Evolutionary conservation across 2,888 invertebrate species (phyloP).

Genomic region (Scaptodrosophila latifasciaeformis): DNA sequence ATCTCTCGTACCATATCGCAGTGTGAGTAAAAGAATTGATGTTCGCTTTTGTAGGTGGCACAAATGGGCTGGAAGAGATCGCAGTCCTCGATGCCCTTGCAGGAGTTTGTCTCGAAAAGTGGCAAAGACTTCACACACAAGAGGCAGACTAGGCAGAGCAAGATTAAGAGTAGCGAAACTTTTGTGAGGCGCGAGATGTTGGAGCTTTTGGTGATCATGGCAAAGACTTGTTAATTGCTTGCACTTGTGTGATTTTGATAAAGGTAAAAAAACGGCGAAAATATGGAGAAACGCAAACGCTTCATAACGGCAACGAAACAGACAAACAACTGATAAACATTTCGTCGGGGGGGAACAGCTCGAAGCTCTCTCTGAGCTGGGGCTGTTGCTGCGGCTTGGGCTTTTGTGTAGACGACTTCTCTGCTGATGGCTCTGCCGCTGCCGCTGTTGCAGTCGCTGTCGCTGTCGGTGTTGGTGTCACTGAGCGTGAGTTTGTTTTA

Average conservation of each 20-base stretch:
- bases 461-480: conserved; percentile 1
- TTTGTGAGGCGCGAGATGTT: not conserved
- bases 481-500: not conserved
- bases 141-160: conserved; percentile 29
- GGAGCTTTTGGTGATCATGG: not conserved
- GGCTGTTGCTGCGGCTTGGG: too few relatives aligned
- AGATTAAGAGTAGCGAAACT: conserved; percentile 16
- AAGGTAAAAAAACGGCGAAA: too few relatives aligned
- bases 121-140: conserved; percentile 43
- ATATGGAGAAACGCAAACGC: not conserved
- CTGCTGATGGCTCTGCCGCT: conserved; percentile 1
- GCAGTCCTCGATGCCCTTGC: conserved; percentile 47
- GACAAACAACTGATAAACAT: not conserved
- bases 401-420: conserved; percentile 30
- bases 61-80: conserved; percentile 66
- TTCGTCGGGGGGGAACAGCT: too few relatives aligned
- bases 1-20: conserved; percentile 69
- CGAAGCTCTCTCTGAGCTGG: too few relatives aligned
- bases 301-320: not conserved
- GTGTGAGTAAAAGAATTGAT: conserved; percentile 71
- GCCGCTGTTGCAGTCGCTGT: conserved; percentile 5
- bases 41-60: conserved; percentile 57
- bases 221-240: not conserved
- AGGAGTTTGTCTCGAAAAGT: conserved; percentile 28
- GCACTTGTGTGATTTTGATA: not conserved